Conservation (phyloP, 2,113 vertebrate genomes). For the Seriola aureovittata region DNA sequence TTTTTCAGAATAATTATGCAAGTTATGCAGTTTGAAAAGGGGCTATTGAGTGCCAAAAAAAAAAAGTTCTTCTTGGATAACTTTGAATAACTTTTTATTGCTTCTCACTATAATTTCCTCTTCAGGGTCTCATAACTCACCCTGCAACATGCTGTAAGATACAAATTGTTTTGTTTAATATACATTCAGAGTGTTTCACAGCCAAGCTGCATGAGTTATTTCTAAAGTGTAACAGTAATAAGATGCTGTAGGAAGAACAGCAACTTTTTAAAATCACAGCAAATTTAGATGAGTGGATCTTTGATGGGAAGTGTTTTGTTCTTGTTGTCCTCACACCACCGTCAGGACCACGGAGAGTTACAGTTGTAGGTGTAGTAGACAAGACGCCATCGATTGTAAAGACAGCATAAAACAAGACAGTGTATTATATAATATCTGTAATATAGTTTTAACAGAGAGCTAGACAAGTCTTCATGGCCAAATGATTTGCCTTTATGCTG, state of each 20-base stretch:
- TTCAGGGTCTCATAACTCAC: not conserved
- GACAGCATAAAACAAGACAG: no score
- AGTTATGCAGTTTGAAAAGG: not conserved
- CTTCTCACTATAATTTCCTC: not conserved
- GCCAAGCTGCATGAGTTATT: not conserved
- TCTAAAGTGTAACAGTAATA: not conserved
- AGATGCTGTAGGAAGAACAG: not conserved
- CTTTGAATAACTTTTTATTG: slow-evolving; percentile 3
- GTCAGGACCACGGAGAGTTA: no score
- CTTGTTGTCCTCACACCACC: no score
- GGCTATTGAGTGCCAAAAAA: no score
- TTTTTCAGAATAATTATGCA: not conserved
- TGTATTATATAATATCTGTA: no score
- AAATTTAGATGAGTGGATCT: not conserved
- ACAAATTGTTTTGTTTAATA: not conserved
- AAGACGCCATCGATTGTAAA: no score
- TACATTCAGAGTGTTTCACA: not conserved
- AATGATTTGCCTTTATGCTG: not conserved
- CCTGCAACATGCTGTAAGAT: not conserved
- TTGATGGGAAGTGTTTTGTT: not conserved
- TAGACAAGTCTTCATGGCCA: no score
- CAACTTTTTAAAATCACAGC: not conserved
- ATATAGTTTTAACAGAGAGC: no score
- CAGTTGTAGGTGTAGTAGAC: no score
- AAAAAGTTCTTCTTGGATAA: not conserved